phyloP scores from a whole-genome alignment of 2,888 invertebrate species.

The Lithophane semibrunnea region DNA sequence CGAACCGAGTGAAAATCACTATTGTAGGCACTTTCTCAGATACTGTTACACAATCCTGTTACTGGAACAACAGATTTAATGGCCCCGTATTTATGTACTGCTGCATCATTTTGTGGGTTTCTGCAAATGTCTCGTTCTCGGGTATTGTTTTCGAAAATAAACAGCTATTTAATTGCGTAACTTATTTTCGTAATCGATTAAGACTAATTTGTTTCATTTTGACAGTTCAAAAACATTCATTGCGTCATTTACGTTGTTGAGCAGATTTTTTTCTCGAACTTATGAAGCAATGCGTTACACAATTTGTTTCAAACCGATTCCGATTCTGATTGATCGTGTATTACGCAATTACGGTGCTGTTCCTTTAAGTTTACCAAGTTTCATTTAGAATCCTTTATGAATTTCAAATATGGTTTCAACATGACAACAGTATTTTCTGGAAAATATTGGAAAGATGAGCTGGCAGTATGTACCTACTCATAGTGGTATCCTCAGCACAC shows the following conservation, averaged over 20 bases:
- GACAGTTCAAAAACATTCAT: no score
- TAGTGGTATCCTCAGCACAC: background rate
- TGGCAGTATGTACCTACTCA: background rate
- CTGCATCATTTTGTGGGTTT: conserved; percentile 41
- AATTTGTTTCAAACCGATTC: no score
- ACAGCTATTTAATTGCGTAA: no score
- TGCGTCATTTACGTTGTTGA: no score
- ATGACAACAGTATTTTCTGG: background rate
- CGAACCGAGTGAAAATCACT: conserved; percentile 59
- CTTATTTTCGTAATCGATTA: no score
- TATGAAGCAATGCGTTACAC: no score
- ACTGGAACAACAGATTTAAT: conserved; percentile 59
- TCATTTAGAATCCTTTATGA: background rate
- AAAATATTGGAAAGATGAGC: background rate
- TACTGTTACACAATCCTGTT: conserved; percentile 62
- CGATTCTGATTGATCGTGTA: no score
- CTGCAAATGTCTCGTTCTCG: conserved; percentile 25
- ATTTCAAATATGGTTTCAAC: conserved; percentile 1
- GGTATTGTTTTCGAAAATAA: conserved; percentile 2
- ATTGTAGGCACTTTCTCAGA: conserved; percentile 59
- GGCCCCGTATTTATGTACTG: conserved; percentile 47
- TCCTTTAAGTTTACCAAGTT: no score
- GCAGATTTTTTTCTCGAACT: no score
- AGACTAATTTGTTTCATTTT: no score
- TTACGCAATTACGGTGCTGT: no score